Conservation (phyloP, 2,888 invertebrate species). For the Cosmia trapezina region DNA sequence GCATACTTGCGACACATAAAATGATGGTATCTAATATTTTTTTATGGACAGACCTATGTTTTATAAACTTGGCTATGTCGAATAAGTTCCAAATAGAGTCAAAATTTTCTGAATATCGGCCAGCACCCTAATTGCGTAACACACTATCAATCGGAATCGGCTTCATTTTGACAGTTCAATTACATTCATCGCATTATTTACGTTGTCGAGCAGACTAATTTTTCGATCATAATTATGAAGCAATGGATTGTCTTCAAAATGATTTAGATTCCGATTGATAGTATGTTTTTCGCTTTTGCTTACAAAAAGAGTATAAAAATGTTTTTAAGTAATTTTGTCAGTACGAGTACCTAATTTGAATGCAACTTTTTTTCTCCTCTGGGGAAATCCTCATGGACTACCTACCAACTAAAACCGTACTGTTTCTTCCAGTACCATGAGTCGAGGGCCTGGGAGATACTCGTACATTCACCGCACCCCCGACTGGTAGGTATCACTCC, state of each 20-base stretch:
- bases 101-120: neutral
- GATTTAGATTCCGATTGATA: too few species aligned
- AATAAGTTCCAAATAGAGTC: neutral
- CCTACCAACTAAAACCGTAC: neutral
- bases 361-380: neutral
- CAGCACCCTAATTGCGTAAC: too few species aligned
- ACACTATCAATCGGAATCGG: too few species aligned
- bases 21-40: conserved; percentile 18
- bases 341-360: neutral
- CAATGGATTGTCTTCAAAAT: too few species aligned
- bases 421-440: neutral
- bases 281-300: neutral
- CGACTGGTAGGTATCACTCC: neutral
- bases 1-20: conserved; percentile 24
- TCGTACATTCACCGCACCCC: neutral
- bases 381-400: neutral
- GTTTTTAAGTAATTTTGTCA: neutral
- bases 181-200: too few species aligned
- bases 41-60: conserved; percentile 7
- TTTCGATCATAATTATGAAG: too few species aligned
- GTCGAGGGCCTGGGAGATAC: neutral
- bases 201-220: too few species aligned
- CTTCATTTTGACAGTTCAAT: too few species aligned
- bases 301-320: neutral
- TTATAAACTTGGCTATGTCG: neutral